Conservation (phyloP, 2,888 invertebrate genomes). For the Melanchra persicariae region DNA sequence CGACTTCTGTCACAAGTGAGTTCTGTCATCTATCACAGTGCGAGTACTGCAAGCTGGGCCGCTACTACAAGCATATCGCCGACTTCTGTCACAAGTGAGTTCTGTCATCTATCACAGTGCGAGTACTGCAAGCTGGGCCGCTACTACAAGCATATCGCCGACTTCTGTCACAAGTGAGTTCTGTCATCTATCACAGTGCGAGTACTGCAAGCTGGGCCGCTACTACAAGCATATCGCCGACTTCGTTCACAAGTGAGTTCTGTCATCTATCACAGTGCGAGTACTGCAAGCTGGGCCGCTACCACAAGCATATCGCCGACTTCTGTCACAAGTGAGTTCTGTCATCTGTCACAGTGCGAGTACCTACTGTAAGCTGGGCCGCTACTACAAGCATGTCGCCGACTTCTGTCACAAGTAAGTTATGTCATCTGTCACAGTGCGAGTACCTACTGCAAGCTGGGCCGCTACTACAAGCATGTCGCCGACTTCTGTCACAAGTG, state of each 20-base stretch:
- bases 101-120: no score
- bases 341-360: slow-evolving; percentile 94
- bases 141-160: no score
- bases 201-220: no score
- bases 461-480: slow-evolving; percentile 97
- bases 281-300: slow-evolving; percentile 95
- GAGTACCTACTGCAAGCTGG: slow-evolving; percentile 95
- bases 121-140: no score
- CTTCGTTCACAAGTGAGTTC: slow-evolving; percentile 95
- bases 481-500: no score
- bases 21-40: neutral
- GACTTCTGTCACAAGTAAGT: slow-evolving; percentile 96
- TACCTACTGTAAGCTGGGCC: slow-evolving; percentile 95
- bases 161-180: no score
- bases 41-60: slow-evolving; percentile 79
- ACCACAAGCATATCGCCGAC: no score
- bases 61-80: no score
- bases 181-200: no score
- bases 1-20: slow-evolving; percentile 96
- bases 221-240: slow-evolving; percentile 79
- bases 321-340: no score
- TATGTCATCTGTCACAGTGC: no score
- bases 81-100: no score
- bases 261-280: slow-evolving; percentile 87
- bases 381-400: slow-evolving; percentile 96